Conservation (phyloP, 2,113 vertebrate genomes). For the Ammodytes marinus region DNA sequence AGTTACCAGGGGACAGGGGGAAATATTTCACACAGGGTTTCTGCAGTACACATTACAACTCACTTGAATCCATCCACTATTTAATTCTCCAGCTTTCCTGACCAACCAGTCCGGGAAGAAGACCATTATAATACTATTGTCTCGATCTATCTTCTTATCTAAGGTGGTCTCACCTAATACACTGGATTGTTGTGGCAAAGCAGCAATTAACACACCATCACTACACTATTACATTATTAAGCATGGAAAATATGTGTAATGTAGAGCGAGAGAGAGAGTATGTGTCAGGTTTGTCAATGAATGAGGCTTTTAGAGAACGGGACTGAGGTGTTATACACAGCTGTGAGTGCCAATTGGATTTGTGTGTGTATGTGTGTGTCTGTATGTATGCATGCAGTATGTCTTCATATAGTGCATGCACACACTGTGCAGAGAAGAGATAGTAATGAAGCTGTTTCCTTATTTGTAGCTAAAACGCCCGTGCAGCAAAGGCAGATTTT, state of each 20-base stretch:
- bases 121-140: neutral
- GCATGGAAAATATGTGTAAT: constrained; percentile 8
- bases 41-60: neutral
- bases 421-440: neutral
- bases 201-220: constrained; percentile 55
- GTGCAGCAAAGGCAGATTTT: constrained; percentile 20
- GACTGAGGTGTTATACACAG: constrained; percentile 11
- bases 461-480: neutral
- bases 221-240: constrained; percentile 50
- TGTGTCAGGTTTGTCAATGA: constrained; percentile 37
- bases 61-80: neutral
- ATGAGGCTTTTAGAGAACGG: constrained; percentile 37
- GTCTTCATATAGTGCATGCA: neutral
- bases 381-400: neutral
- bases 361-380: constrained; percentile 6
- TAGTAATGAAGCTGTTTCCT: neutral
- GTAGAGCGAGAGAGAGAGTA: neutral
- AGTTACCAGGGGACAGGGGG: neutral
- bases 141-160: neutral
- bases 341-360: constrained; percentile 40
- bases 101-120: neutral
- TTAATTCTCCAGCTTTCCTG: neutral
- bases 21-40: constrained; percentile 12
- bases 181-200: constrained; percentile 40
- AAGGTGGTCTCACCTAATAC: constrained; percentile 20